Conservation (phyloP, 2,797 vertebrate species). For the Muraenolepis orangiensis region DNA sequence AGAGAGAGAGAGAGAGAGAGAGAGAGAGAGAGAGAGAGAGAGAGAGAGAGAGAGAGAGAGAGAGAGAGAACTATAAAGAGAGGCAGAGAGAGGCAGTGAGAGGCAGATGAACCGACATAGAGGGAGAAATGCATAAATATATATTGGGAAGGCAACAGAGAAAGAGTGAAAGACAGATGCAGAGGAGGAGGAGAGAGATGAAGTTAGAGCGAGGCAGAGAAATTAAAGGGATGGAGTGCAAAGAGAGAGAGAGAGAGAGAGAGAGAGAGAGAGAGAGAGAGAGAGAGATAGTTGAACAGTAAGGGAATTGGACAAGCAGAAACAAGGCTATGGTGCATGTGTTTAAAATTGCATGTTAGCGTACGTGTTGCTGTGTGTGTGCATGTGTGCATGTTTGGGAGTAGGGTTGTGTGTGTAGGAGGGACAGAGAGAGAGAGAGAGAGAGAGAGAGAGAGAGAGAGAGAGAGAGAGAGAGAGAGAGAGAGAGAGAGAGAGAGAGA, state of each 20-base stretch:
- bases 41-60: neutral
- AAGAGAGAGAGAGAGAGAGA: constrained; percentile 18
- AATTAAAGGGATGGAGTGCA: neutral
- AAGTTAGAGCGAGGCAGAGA: neutral
- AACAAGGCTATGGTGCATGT: neutral
- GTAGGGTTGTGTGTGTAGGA: constrained; percentile 45
- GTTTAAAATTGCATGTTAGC: neutral
- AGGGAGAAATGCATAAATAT: constrained; percentile 61
- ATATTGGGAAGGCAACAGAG: neutral
- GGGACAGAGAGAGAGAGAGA: constrained; percentile 55
- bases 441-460: constrained; percentile 12
- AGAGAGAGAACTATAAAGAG: neutral
- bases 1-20: constrained; percentile 53
- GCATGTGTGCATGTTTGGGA: neutral
- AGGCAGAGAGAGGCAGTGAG: constrained; percentile 6
- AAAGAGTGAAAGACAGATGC: neutral
- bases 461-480: constrained; percentile 26
- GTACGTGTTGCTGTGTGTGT: neutral
- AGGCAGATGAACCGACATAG: constrained; percentile 62
- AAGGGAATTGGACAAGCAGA: no score
- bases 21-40: neutral
- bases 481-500: constrained; percentile 41
- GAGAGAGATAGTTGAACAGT: constrained; percentile 59
- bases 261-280: constrained; percentile 40
- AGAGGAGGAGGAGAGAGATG: neutral